These are phyloP conservation scores for Nanorana parkeri DNA, from an alignment of 2,113 vertebrate species.

Conservation along the genomic window DNA sequence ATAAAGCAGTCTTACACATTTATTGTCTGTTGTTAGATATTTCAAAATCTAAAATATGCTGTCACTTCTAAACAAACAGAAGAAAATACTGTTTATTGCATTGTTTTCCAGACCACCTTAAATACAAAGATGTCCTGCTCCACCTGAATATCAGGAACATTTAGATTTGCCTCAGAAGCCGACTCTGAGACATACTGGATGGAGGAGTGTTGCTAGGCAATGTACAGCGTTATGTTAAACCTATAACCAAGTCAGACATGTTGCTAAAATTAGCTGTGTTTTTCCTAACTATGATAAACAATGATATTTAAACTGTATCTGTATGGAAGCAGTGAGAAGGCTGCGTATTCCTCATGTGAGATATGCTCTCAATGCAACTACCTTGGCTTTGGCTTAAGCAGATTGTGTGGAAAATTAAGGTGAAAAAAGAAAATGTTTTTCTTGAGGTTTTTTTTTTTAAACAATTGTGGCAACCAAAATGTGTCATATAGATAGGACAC, in stretches of 20 bases:
- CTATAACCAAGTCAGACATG: slow-evolving; percentile 51
- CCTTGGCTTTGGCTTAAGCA: neutral
- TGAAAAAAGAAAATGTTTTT: neutral
- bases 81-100: slow-evolving; percentile 2
- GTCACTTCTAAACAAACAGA: slow-evolving; percentile 3
- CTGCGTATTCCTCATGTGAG: neutral
- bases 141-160: slow-evolving; percentile 38
- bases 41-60: neutral
- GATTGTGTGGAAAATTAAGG: neutral
- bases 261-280: slow-evolving; percentile 46
- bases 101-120: neutral
- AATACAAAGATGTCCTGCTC: slow-evolving; percentile 21
- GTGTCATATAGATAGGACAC: too few species aligned
- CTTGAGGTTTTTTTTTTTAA: neutral
- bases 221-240: slow-evolving; percentile 44
- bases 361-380: neutral
- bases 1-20: slow-evolving; percentile 15
- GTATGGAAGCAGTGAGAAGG: neutral
- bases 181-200: slow-evolving; percentile 38
- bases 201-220: slow-evolving; percentile 52
- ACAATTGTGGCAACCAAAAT: neutral
- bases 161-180: slow-evolving; percentile 21
- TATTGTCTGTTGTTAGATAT: slow-evolving; percentile 18
- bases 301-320: slow-evolving; percentile 38
- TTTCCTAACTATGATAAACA: slow-evolving; percentile 48